A percentile compares a stretch with the other conserved stretches of the same genome.
These are phyloP conservation scores for Sarcophaga rosellei DNA, from an alignment of 2,888 invertebrate genomes.

Conservation along the genomic window DNA sequence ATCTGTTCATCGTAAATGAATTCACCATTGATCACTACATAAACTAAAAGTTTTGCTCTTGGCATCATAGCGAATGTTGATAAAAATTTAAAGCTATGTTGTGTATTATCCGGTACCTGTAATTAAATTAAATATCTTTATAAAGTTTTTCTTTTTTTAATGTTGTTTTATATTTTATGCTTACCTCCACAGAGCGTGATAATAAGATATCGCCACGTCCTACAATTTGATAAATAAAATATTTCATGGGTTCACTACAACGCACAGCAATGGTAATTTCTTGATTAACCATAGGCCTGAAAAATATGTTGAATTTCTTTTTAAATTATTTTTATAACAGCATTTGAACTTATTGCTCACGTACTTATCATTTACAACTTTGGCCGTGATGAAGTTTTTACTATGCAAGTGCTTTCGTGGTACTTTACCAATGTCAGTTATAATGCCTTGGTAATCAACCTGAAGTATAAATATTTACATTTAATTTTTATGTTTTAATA, in stretches of 20 bases:
- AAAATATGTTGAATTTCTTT: slow-evolving; percentile 66
- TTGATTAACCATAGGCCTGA: slow-evolving; percentile 85
- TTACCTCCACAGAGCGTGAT: slow-evolving; percentile 87
- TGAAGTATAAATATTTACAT: slow-evolving; percentile 73
- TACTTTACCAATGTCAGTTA: slow-evolving; percentile 79
- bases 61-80: slow-evolving; percentile 92
- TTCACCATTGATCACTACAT: slow-evolving; percentile 89
- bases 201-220: slow-evolving; percentile 93
- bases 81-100: slow-evolving; percentile 83
- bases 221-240: slow-evolving; percentile 90
- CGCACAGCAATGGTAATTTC: slow-evolving; percentile 89
- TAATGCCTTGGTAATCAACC: slow-evolving; percentile 91
- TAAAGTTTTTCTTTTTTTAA: neutral
- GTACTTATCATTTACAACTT: slow-evolving; percentile 83
- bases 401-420: slow-evolving; percentile 77
- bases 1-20: slow-evolving; percentile 93
- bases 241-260: slow-evolving; percentile 89
- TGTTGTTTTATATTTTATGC: slow-evolving; percentile 35
- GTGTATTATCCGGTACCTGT: slow-evolving; percentile 77
- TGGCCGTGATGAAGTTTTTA: slow-evolving; percentile 80
- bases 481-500: neutral
- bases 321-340: neutral
- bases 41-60: slow-evolving; percentile 91
- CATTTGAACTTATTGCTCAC: slow-evolving; percentile 61
- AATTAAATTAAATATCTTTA: neutral